A percentile compares a stretch with the other conserved stretches of the same genome.
Conservation (phyloP, 2,888 invertebrate species). For the Lycocerus yunnanus region DNA sequence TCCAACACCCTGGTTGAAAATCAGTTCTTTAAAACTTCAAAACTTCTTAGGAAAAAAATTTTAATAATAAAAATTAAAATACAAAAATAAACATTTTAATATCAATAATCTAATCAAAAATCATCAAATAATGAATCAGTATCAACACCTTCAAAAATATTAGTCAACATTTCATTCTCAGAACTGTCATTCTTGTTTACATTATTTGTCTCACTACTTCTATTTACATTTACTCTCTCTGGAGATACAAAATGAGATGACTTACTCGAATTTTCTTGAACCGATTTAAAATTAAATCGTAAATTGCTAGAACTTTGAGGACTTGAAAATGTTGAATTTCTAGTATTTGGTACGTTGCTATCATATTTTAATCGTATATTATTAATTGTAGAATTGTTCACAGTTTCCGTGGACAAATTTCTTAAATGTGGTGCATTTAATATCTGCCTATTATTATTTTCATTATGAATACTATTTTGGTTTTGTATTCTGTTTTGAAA, state of each 20-base stretch:
- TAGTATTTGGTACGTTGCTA: neutral
- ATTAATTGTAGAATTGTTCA: neutral
- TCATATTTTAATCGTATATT: neutral
- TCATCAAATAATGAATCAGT: slow-evolving; percentile 43
- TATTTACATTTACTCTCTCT: neutral
- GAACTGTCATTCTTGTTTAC: slow-evolving; percentile 20
- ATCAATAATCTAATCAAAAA: slow-evolving; percentile 35
- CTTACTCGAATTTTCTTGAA: neutral
- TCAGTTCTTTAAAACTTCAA: no score
- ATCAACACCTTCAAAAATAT: slow-evolving; percentile 42
- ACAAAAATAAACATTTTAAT: neutral
- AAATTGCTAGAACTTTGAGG: neutral
- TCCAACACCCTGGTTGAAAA: no score
- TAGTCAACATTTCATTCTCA: slow-evolving; percentile 38
- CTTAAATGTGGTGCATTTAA: neutral
- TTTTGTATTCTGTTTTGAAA: neutral
- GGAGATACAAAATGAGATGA: neutral
- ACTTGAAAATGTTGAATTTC: neutral
- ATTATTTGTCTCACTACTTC: slow-evolving; percentile 27
- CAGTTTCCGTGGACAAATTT: neutral
- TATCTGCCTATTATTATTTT: neutral
- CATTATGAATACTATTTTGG: neutral
- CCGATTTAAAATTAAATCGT: slow-evolving; percentile 6
- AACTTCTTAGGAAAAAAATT: no score
- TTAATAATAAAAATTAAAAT: neutral